Evolutionary conservation across 2,797 vertebrate genomes (phyloP).

Genomic region (Macrochelys suwanniensis): DNA sequence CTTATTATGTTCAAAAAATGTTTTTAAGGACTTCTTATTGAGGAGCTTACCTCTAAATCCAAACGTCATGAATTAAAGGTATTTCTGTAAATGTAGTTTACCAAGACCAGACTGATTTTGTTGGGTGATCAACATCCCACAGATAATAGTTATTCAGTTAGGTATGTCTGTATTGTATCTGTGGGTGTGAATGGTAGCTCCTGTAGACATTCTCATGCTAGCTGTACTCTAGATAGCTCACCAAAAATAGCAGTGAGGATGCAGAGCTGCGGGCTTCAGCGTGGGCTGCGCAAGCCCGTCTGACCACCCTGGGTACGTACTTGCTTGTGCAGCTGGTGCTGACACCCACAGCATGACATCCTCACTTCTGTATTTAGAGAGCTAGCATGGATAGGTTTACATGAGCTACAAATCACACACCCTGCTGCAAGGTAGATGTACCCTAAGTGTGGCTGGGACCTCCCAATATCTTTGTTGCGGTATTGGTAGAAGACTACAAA

Average conservation of each 20-base stretch:
- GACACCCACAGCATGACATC: neutral
- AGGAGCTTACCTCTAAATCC: neutral
- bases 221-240: neutral
- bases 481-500: neutral
- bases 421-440: neutral
- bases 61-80: neutral
- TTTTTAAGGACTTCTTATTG: neutral
- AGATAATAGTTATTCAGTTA: neutral
- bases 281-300: neutral
- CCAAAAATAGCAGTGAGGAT: neutral
- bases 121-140: neutral
- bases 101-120: neutral
- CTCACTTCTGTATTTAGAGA: neutral
- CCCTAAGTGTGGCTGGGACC: neutral
- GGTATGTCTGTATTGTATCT: neutral
- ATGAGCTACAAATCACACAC: neutral
- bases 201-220: neutral
- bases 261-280: neutral
- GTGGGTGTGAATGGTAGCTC: neutral
- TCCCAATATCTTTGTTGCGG: neutral
- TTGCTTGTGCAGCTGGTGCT: neutral
- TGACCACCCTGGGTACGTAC: neutral
- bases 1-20: neutral
- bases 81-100: neutral
- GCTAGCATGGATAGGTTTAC: neutral